Conservation (phyloP, 1,140 invertebrate genomes). For the Ephestia elutella region DNA sequence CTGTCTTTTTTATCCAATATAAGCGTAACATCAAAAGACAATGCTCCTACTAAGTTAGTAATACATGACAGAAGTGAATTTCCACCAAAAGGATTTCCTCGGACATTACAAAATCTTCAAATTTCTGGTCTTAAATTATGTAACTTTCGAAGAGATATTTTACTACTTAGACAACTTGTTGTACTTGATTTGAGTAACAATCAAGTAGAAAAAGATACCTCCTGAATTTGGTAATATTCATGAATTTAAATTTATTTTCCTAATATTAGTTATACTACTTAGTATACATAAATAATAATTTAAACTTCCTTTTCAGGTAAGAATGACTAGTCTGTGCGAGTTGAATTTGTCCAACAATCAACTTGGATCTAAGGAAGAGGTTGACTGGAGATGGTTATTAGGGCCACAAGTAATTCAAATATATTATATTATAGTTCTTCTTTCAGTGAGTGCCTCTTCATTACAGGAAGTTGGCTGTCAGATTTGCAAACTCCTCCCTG, state of each 20-base stretch:
- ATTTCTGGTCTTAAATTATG: conserved; percentile 77
- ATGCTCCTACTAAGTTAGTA: conserved; percentile 75
- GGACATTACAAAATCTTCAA: conserved; percentile 75
- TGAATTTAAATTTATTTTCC: conserved; percentile 8
- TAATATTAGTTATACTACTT: conserved; percentile 6
- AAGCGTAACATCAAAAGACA: conserved; percentile 71
- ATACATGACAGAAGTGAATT: conserved; percentile 79
- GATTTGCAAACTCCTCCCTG: too few relatives aligned
- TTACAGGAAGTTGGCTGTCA: too few relatives aligned
- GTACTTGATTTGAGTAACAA: conserved; percentile 86
- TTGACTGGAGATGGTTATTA: conserved; percentile 80
- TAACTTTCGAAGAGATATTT: conserved; percentile 80
- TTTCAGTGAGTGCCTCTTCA: too few relatives aligned
- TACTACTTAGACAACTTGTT: conserved; percentile 78
- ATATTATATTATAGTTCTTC: background rate
- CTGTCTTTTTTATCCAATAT: conserved; percentile 65
- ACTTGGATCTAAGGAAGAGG: conserved; percentile 71
- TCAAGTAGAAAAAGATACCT: conserved; percentile 82
- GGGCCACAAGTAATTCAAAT: conserved; percentile 60
- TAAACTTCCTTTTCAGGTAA: conserved; percentile 42
- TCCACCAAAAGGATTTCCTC: conserved; percentile 81
- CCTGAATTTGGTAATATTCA: conserved; percentile 78
- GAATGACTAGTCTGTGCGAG: conserved; percentile 78
- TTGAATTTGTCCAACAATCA: conserved; percentile 83
- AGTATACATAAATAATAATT: conserved; percentile 12